Evolutionary conservation across 2,888 invertebrate species (phyloP), one percentile per base, ranked within the genome.

Genomic region (Tryphoninae sp.): DNA sequence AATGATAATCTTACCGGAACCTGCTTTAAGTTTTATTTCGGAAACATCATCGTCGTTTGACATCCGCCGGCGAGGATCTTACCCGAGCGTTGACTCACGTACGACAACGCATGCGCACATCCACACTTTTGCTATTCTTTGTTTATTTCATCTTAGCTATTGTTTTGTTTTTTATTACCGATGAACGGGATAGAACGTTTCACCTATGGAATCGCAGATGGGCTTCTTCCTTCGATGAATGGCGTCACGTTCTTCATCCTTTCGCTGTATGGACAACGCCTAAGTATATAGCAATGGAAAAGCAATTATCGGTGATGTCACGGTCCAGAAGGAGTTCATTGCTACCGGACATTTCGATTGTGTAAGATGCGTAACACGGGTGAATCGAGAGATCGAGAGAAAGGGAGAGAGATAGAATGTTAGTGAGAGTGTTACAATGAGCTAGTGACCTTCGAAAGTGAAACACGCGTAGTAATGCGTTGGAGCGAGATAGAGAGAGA

Each of bases 331-430:
- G 45, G 23, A 78, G 78, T 75, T 62, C 78, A 76, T 83, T 78
- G 81, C 83, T 81, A 83, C 81, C 75, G 83, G 76, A 78, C 55
- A 75, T 78, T 69, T 64, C n/a, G 59, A 51, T 78, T 78, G 78
- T 68, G 78, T 59, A 78, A 81, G 81, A 74, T 58, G 72, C 80
- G 80, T 80, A 80, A 80, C 40, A 72, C 80, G 61, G 67, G 55
- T 53, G 76, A 55, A 77, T 67, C 64, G n/a, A 55, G 62, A 23
- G 55, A 72, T 33, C 7, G 33, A 33, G 33, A 33, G 33, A 33
- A 33, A 33, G 33, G 33, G 33, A 33, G 33, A 33, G 33, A 33
- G 33, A 33, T 33, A 33, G 4, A 33, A 33, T 33, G 33, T 33
- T 33, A 45, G 73, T 68, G 73, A 80, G 76, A 69, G 76, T 51